phyloP scores from a whole-genome alignment of 1,140 invertebrate genomes.

The Parasteatoda tepidariorum region DNA sequence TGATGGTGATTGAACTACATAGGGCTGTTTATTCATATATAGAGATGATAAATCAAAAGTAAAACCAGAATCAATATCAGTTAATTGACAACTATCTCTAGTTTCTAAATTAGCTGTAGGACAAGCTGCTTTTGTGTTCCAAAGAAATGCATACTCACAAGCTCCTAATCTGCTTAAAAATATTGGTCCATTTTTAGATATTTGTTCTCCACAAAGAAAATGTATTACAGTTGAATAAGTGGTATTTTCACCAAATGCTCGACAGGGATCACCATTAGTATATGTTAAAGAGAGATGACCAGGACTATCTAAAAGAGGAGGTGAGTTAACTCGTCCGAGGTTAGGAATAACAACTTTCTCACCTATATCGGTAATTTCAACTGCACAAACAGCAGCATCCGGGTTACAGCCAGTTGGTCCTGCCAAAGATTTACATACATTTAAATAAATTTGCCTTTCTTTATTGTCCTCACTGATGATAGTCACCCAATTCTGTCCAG shows the following conservation, averaged over 20 bases:
- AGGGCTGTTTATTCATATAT: neutral
- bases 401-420: slow-evolving; percentile 63
- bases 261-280: slow-evolving; percentile 64
- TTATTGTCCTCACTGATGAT: slow-evolving; percentile 62
- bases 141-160: slow-evolving; percentile 66
- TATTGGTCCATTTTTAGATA: neutral
- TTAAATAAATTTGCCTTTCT: slow-evolving; percentile 67
- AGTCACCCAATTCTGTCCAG: slow-evolving; percentile 66
- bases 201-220: slow-evolving; percentile 65
- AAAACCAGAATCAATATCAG: slow-evolving; percentile 64
- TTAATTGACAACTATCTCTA: slow-evolving; percentile 64
- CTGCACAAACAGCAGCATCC: slow-evolving; percentile 65
- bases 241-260: slow-evolving; percentile 54
- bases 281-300: slow-evolving; percentile 63
- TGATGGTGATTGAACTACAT: slow-evolving; percentile 9
- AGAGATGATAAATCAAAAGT: slow-evolving; percentile 39
- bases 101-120: slow-evolving; percentile 47
- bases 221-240: slow-evolving; percentile 66
- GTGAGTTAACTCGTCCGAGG: slow-evolving; percentile 9
- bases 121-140: slow-evolving; percentile 67
- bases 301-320: slow-evolving; percentile 31
- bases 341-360: slow-evolving; percentile 52
- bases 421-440: slow-evolving; percentile 66
- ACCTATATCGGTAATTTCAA: slow-evolving; percentile 62
- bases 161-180: slow-evolving; percentile 62